Base-by-base conservation (phyloP, 1,140 invertebrate genomes). In the Aporrectodea caliginosa region DNA sequence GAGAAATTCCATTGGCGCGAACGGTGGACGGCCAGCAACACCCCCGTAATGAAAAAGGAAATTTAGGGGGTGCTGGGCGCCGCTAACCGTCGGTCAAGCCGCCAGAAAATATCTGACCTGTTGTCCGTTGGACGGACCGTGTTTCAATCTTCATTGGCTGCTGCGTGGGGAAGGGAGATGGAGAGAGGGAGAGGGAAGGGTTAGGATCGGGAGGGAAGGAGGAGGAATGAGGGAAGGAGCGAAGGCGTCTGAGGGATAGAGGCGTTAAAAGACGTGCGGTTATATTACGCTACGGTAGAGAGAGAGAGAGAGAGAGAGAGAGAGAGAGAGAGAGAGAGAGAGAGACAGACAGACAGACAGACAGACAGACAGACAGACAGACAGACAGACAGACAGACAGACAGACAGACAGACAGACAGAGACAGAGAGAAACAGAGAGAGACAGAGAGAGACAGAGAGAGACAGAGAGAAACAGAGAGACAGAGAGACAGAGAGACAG, bases 141-240 rank as follows among this genome's bases (percentile, higher is more conserved):
- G 85, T 30, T 84, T 87, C 30, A 84, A 86, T 81, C 85, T 87
- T 1, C 87, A 85, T 80, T 87, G 88, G 76, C 82, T 84, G 82
- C n/a, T 85, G 82, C 78, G 87, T 88, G 87, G 87, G 87, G 87
- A 86, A 88, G 85, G 87, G 87, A 83, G 43, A 82, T 35, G 31
- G 43, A 58, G 22, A 58, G 43, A 58, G 6, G 6, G 22, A 22
- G 43, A 58, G 43, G 22, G 43, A 58, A 58, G 6, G 43, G 43
- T 58, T 58, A 58, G 43, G 43, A 58, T 12, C 43, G 6, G 6
- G 22, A 22, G 43, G 22, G 22, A 58, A 6, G 22, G 43, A 58
- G 43, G 22, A 22, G 22, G 43, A 58, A 22, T 12, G 43, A 58
- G 43, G 22, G 43, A 58, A 22, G 22, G 43, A 58, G 43, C 6